Evolutionary conservation across 2,888 invertebrate species (phyloP).

Genomic region (Himalopsyche kuldschensis): DNA sequence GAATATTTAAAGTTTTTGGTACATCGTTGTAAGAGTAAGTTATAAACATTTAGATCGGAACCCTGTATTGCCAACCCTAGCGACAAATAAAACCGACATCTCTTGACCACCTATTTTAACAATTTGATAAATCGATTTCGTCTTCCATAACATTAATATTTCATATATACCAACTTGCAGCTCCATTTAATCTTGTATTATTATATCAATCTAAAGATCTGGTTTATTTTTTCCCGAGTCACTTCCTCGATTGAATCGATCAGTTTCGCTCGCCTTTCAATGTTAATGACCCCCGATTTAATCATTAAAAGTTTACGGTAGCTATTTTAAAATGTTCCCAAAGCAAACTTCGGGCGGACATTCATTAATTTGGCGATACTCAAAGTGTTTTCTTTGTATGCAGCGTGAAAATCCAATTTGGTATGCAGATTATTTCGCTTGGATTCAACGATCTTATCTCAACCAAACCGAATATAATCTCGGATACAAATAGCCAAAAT

Average conservation of each 20-base stretch:
- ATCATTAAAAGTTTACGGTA: constrained; percentile 21
- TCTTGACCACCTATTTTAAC: no score
- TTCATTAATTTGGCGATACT: background rate
- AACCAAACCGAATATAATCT: background rate
- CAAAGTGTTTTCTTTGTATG: background rate
- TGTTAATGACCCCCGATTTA: constrained; percentile 29
- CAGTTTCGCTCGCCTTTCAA: constrained; percentile 4
- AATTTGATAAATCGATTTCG: no score
- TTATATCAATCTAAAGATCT: background rate
- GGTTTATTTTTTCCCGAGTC: constrained; percentile 12
- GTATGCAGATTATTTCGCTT: background rate
- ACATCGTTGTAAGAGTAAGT: no score
- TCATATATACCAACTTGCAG: no score
- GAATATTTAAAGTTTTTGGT: no score
- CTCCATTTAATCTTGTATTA: no score
- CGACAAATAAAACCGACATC: no score
- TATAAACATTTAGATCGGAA: no score
- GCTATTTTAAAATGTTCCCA: constrained; percentile 8
- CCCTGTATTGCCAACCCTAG: no score
- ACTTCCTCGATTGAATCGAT: constrained; percentile 29
- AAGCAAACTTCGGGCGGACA: background rate
- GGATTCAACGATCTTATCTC: background rate
- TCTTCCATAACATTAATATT: no score
- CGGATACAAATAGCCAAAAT: no score
- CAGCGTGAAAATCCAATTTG: background rate